A percentile compares a stretch with the other conserved stretches of the same genome.
phyloP scores from a whole-genome alignment of 2,888 invertebrate species.

The Lamellibrachia satsuma region DNA sequence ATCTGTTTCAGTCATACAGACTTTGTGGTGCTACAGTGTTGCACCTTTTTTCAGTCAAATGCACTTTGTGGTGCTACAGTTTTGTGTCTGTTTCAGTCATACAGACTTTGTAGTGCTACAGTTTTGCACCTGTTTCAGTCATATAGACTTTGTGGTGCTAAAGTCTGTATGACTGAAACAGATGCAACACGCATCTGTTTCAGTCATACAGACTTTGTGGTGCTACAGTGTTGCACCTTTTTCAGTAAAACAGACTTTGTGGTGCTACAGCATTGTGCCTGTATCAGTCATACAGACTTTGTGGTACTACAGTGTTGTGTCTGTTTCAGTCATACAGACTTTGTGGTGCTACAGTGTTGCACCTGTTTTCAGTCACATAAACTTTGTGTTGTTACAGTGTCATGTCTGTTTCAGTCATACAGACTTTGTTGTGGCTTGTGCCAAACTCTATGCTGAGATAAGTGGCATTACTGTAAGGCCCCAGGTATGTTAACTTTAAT shows the following conservation, averaged over 20 bases:
- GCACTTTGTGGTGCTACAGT: neutral
- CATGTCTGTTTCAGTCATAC: conserved; percentile 51
- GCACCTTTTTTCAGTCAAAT: neutral
- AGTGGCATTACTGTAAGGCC: conserved; percentile 41
- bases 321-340: neutral
- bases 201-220: neutral
- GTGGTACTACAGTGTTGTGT: neutral
- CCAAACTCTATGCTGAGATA: conserved; percentile 56
- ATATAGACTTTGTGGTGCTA: neutral
- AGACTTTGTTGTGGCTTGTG: conserved; percentile 55
- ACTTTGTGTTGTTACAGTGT: neutral
- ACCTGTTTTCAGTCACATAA: neutral
- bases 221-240: conserved; percentile 20
- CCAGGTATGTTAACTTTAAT: neutral
- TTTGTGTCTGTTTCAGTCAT: neutral
- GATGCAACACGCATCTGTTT: too few relatives aligned
- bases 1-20: neutral
- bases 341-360: neutral
- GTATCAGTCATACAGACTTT: conserved; percentile 52
- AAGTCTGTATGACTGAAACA: neutral
- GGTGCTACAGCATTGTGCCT: too few relatives aligned
- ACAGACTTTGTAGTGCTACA: neutral
- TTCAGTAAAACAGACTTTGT: conserved; percentile 50
- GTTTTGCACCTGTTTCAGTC: neutral
- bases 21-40: conserved; percentile 36